phyloP scores from a whole-genome alignment of 2,888 invertebrate species.

The Morpho deidamia region DNA sequence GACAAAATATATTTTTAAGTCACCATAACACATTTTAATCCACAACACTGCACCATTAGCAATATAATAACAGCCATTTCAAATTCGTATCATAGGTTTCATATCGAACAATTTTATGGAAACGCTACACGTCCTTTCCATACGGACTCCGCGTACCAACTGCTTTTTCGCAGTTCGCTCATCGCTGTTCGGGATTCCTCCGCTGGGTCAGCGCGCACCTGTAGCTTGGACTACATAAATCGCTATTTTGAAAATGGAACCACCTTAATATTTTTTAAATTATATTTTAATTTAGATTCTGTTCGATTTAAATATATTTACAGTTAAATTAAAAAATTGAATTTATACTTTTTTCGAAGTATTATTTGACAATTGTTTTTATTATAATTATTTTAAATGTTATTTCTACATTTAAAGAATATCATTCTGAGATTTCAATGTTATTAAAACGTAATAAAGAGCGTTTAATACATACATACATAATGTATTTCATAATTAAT shows the following conservation, averaged over 20 bases:
- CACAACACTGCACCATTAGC: conserved; percentile 23
- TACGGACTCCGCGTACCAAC: conserved; percentile 22
- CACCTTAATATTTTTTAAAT: too few relatives aligned
- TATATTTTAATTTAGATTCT: too few relatives aligned
- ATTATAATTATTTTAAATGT: too few relatives aligned
- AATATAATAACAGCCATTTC: conserved; percentile 22
- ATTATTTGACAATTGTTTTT: too few relatives aligned
- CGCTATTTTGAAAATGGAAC: conserved; percentile 2
- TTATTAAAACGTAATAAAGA: too few relatives aligned
- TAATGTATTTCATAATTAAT: too few relatives aligned
- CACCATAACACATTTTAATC: conserved; percentile 17
- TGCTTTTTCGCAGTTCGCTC: conserved; percentile 13
- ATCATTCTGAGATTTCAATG: too few relatives aligned
- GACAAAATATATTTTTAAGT: conserved; percentile 6
- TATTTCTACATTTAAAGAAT: too few relatives aligned
- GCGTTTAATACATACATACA: too few relatives aligned
- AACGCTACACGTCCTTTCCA: conserved; percentile 11
- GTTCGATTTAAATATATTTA: too few relatives aligned
- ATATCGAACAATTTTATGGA: conserved; percentile 7
- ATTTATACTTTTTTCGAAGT: too few relatives aligned
- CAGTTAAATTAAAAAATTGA: too few relatives aligned
- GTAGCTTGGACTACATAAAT: conserved; percentile 17
- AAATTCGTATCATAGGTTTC: conserved; percentile 17
- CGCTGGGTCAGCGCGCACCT: conserved; percentile 28
- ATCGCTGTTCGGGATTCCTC: background rate